Evolutionary conservation across 2,888 invertebrate genomes (phyloP).

Genomic region (Rhaphigaster nebulosa): DNA sequence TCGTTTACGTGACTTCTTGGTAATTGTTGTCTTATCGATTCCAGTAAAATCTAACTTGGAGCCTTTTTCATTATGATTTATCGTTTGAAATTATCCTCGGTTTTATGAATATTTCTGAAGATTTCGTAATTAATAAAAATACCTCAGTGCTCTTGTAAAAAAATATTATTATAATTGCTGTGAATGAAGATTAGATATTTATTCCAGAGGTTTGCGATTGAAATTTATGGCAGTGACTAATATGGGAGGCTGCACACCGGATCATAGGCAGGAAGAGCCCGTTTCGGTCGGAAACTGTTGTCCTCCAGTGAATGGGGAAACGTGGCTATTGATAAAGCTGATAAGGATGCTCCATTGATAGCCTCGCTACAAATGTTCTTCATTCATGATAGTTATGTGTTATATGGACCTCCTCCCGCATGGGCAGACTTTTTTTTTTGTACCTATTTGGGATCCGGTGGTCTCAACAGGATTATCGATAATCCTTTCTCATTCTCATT

Average conservation of each 20-base stretch:
- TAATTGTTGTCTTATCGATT: background rate
- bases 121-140: no score
- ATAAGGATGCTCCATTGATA: constrained; percentile 52
- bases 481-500: no score
- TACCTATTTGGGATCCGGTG: no score
- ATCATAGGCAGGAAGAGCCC: background rate
- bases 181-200: no score
- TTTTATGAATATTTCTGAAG: no score
- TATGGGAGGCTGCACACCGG: background rate
- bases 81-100: no score
- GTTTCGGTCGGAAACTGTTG: constrained; percentile 44
- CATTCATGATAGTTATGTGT: background rate
- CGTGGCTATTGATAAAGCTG: constrained; percentile 52
- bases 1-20: no score
- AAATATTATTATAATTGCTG: no score
- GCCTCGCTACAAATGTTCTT: constrained; percentile 31
- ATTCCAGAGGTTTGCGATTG: no score
- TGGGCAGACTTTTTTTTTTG: background rate
- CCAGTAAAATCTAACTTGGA: background rate
- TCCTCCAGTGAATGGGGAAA: constrained; percentile 32
- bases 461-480: no score
- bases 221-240: background rate
- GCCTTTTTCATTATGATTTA: no score
- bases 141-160: no score
- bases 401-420: background rate